Base-by-base conservation (phyloP, 2,113 vertebrate genomes). In the Coptodon bakossiorum region DNA sequence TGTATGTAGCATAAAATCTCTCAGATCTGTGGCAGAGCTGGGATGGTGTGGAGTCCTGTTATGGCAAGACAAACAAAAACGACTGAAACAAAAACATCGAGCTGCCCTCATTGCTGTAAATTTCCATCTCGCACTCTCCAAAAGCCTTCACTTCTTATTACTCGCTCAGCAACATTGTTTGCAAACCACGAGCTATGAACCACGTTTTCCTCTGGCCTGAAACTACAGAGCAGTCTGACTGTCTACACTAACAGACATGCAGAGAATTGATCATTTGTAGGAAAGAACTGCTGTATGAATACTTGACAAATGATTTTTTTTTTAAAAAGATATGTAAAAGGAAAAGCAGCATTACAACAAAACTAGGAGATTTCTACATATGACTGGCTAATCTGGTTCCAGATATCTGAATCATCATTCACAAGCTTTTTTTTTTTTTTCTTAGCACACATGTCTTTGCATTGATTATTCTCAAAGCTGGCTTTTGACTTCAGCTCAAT, bases 141-240 rank as follows among this genome's bases (percentile, higher is more conserved):
- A 31, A 50, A 31, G 6, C 27, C 43, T 76, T 78, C 71, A 12
- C 27, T 50, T 78, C 71, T 78, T 31, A 78, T 50, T 50, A 78
- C 71, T 50, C 16, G 71, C 71, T 78, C 71, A 50, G 43, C 71
- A 50, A 31, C 43, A 31, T 50, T 78, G 71, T 78, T 78, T 50
- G 43, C 43, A 50, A 78, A 31, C 71, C 71, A 50, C 43, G 0
- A 78, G 43, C 50, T 8, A 78, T 78, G 71, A n/a, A 31, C 71
- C 24, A 5, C 9, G 45, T 78, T 50, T 78, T 78, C 45, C 71
- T 4, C 71, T 0, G 71, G 43, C 40, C 71, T 78, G 10, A 78
- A 78, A 78, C 43, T 3, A 78, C 0, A 78, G 24, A 78, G 71
- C 43, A 78, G 43, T 0, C 71, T 1, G 68, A 19, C 40, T 73